These are phyloP conservation scores for Eubucco bourcierii DNA, from an alignment of 2,113 vertebrate genomes.

Conservation along the genomic window DNA sequence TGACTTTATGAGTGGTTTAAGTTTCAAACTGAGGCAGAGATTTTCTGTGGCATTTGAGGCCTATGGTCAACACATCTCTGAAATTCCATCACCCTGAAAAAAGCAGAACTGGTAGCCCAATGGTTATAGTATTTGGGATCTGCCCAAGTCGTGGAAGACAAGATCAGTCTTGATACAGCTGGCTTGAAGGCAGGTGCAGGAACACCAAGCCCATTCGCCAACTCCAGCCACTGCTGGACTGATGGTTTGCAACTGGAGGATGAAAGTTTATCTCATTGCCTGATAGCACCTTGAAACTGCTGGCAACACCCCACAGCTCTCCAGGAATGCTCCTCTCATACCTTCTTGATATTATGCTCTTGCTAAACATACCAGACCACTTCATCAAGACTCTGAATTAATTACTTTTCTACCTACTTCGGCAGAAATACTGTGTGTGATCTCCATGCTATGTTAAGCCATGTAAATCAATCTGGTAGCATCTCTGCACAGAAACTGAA, in stretches of 20 bases:
- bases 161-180: fast-evolving
- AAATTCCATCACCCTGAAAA: not conserved
- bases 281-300: not conserved
- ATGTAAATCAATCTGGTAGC: not conserved
- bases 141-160: not conserved
- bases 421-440: not conserved
- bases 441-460: not conserved
- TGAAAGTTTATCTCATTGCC: not conserved
- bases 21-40: not conserved
- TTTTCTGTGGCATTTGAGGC: not conserved
- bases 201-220: not conserved
- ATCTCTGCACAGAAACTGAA: not conserved
- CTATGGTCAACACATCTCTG: not conserved
- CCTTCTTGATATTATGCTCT: not conserved
- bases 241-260: not conserved
- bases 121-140: not conserved
- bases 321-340: not conserved
- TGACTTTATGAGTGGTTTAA: not conserved
- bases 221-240: not conserved
- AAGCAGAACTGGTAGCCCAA: not conserved
- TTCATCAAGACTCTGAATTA: not conserved
- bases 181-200: not conserved
- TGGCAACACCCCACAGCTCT: not conserved
- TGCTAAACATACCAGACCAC: not conserved
- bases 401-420: not conserved